Conservation (phyloP, 2,888 invertebrate species). For the Melieria picta region DNA sequence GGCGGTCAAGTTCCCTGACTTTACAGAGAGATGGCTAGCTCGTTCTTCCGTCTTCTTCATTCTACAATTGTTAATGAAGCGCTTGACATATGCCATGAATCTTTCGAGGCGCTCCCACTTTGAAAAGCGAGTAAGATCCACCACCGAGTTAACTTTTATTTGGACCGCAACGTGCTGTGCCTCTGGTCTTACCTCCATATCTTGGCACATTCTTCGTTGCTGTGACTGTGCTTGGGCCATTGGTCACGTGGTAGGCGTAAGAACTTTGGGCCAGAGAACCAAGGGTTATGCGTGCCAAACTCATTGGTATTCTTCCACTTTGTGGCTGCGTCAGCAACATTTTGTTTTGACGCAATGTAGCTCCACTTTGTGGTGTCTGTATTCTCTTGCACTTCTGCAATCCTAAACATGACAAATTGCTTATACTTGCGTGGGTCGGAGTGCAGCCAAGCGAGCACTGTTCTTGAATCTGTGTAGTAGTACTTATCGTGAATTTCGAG, state of each 20-base stretch:
- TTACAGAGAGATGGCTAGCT: too few relatives aligned
- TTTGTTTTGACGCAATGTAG: constrained; percentile 37
- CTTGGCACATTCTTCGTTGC: background rate
- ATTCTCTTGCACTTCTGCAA: constrained; percentile 42
- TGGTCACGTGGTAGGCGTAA: constrained; percentile 5
- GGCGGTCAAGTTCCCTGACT: background rate
- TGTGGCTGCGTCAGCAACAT: constrained; percentile 41
- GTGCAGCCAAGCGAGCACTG: constrained; percentile 45
- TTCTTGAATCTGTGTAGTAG: constrained; percentile 26
- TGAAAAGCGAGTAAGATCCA: background rate
- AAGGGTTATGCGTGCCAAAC: background rate
- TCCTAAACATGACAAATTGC: background rate
- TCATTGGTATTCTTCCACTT: constrained; percentile 29
- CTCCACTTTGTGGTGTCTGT: constrained; percentile 31
- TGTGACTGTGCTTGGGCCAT: too few relatives aligned
- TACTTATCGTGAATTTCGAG: constrained; percentile 32
- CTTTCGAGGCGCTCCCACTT: constrained; percentile 1
- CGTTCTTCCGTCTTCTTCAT: background rate
- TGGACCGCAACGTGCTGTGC: background rate
- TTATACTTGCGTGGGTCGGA: constrained; percentile 40
- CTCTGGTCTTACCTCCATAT: background rate
- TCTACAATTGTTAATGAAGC: background rate
- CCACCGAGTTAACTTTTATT: background rate
- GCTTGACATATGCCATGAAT: background rate
- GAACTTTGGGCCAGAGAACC: constrained; percentile 40